Base-by-base conservation (phyloP, 2,113 vertebrate species). In the Willisornis vidua region DNA sequence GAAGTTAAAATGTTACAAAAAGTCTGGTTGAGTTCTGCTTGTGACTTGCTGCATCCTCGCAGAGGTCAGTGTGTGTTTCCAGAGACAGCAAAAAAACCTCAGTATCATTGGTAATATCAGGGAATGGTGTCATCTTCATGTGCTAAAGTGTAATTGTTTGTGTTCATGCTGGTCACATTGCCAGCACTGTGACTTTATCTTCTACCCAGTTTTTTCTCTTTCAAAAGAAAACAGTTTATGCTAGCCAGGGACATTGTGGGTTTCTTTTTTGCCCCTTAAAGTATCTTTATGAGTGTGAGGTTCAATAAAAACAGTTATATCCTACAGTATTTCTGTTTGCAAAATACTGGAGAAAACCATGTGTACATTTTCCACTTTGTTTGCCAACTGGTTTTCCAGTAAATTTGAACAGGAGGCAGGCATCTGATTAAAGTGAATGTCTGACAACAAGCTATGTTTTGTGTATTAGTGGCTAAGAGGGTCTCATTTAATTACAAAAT, bases 301-400 rank as follows among this genome's bases (percentile, higher is more conserved):
- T 75, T 96, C 75, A 75, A 22, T 88, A 86, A 89, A 89, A 87
- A 68, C 35, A 68, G 91, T 76, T 94, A 89, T 87, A 93, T 90
- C 63, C 55, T 93, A 54, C 67, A 90, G 0, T 68, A 83, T 83
- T 94, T 85, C 87, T 94, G 10, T 75, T 94, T 97, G 81, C 51
- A 79, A 87, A 93, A 85, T 59, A 46, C 75, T 85, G 74, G 79
- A 94, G 87, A 87, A 96, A 97, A 92, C 51, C 81, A 88, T 66
- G 83, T 94, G 93, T 95, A 87, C 66, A 4, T 94, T 97, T 96
- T 97, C 95, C 96, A 54, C 22, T 31, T 89, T 19, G 57, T 73
- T 85, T 94, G 89, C 96, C 94, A 94, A 7, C 43, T 67, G 76
- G 45, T 88, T 94, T 95, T 97, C 90, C 91, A 93, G 94, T 95